phyloP scores from a whole-genome alignment of 2,888 invertebrate genomes.

The Pterostichus niger region DNA sequence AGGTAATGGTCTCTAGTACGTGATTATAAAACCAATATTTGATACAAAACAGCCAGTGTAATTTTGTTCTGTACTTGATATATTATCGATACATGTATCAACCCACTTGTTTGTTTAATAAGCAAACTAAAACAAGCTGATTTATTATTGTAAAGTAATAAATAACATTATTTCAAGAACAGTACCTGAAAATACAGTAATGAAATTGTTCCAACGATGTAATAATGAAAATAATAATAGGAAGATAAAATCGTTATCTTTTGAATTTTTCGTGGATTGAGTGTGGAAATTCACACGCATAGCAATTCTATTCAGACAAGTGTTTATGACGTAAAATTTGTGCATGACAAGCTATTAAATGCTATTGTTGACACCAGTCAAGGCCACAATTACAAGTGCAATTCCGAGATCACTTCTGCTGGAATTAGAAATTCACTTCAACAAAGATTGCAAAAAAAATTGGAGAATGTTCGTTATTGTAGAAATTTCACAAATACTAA shows the following conservation, averaged over 20 bases:
- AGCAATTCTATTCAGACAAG: constrained; percentile 34
- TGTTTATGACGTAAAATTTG: constrained; percentile 25
- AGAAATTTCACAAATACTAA: background rate
- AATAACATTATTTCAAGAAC: background rate
- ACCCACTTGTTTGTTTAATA: background rate
- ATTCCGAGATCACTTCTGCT: background rate
- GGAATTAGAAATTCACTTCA: constrained; percentile 7
- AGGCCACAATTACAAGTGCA: constrained; percentile 8
- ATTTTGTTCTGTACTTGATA: background rate
- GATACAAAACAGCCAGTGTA: background rate
- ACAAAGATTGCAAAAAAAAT: background rate
- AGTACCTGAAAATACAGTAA: constrained; percentile 11
- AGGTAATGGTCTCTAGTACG: background rate
- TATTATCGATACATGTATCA: constrained; percentile 11
- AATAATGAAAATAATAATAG: constrained; percentile 40
- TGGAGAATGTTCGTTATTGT: background rate
- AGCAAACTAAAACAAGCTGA: background rate
- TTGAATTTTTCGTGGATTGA: constrained; percentile 39
- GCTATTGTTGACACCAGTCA: constrained; percentile 21
- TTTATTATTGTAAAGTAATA: constrained; percentile 9
- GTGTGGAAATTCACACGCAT: constrained; percentile 30
- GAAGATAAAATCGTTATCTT: constrained; percentile 30
- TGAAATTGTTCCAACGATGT: too few species aligned
- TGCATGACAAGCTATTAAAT: constrained; percentile 29
- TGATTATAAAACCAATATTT: constrained; percentile 29